Conservation (phyloP, 2,113 vertebrate species). For the Cryptotis parvus region DNA sequence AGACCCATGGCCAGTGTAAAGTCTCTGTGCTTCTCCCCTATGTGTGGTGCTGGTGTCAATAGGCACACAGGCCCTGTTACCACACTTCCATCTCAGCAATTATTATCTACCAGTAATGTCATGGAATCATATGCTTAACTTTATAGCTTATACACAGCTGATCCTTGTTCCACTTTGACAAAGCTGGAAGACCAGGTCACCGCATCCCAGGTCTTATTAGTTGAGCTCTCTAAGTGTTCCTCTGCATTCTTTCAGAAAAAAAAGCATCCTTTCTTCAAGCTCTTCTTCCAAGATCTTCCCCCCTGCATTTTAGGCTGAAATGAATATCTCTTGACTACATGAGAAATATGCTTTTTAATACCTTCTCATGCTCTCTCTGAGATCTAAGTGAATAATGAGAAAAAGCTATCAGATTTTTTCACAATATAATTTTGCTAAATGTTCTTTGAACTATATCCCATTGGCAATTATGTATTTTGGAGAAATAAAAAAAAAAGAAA, state of each 20-base stretch:
- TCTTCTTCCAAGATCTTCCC: background rate
- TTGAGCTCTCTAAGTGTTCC: background rate
- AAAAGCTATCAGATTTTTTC: background rate
- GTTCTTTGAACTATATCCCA: background rate
- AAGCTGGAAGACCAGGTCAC: background rate
- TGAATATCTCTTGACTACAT: background rate
- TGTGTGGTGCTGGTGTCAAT: background rate
- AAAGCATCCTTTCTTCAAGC: background rate
- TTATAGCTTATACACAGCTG: background rate
- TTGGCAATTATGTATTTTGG: background rate
- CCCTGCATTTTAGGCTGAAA: background rate
- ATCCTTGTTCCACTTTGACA: background rate
- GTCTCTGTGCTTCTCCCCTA: background rate
- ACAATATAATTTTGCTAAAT: background rate
- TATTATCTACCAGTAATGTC: background rate
- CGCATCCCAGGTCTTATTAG: background rate
- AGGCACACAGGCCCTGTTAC: background rate
- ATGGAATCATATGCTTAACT: background rate
- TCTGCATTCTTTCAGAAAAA: background rate
- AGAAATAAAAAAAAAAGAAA: slow-evolving; percentile 47
- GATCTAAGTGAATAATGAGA: background rate
- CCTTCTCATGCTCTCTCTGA: background rate
- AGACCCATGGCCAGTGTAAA: background rate
- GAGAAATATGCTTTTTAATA: background rate
- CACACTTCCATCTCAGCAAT: slow-evolving; percentile 11